Evolutionary conservation across 1,140 invertebrate genomes (phyloP).

Genomic region (Drosophila mojavensis): DNA sequence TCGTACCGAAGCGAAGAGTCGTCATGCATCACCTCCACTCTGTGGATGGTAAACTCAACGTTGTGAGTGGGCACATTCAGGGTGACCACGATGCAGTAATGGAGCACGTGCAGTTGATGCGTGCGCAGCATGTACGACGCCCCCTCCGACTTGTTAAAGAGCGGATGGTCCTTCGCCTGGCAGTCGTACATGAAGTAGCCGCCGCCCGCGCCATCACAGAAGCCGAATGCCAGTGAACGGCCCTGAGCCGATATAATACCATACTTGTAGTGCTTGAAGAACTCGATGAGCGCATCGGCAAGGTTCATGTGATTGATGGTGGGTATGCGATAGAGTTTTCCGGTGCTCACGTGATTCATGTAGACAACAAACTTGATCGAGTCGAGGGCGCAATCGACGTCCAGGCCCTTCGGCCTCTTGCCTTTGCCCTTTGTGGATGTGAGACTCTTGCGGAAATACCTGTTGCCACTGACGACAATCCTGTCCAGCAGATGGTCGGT

Average conservation of each 20-base stretch:
- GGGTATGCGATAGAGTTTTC: conserved; percentile 85
- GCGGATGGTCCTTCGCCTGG: conserved; percentile 86
- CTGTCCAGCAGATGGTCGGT: conserved; percentile 86
- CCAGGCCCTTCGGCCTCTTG: conserved; percentile 85
- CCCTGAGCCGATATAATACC: conserved; percentile 85
- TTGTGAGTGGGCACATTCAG: conserved; percentile 84
- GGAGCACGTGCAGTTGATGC: conserved; percentile 85
- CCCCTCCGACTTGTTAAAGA: conserved; percentile 86
- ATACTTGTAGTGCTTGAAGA: conserved; percentile 85
- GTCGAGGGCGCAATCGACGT: conserved; percentile 84
- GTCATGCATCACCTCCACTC: conserved; percentile 71
- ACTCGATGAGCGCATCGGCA: conserved; percentile 86
- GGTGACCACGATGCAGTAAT: conserved; percentile 86
- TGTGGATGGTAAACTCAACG: conserved; percentile 70
- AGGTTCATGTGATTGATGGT: conserved; percentile 86
- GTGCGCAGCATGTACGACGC: conserved; percentile 86
- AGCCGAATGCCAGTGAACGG: conserved; percentile 86
- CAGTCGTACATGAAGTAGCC: conserved; percentile 88
- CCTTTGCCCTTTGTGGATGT: conserved; percentile 80
- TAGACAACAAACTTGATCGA: conserved; percentile 85
- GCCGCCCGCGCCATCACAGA: conserved; percentile 73
- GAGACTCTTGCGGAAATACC: conserved; percentile 85
- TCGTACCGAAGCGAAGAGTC: conserved; percentile 56
- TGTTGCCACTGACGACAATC: conserved; percentile 85
- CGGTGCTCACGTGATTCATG: conserved; percentile 86